Evolutionary conservation across 2,797 vertebrate genomes (phyloP).

Genomic region (Glossophaga mutica): DNA sequence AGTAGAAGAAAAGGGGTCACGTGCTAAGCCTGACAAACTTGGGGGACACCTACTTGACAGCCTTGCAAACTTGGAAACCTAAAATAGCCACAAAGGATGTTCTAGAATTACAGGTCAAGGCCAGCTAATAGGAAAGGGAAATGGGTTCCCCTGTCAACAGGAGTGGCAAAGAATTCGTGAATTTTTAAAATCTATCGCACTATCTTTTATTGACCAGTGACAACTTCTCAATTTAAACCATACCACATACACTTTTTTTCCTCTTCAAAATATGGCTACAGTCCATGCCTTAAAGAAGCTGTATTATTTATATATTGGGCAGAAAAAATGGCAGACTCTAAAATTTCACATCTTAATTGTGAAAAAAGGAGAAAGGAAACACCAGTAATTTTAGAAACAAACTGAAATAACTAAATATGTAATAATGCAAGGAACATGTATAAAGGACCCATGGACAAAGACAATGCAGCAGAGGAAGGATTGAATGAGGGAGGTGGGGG

Average conservation of each 20-base stretch:
- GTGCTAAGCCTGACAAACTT: no score
- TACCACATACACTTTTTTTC: neutral
- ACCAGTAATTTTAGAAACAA: neutral
- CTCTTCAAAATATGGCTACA: neutral
- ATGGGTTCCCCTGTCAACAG: neutral
- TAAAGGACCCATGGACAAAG: no score
- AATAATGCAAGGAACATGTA: no score
- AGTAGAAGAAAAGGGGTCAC: neutral
- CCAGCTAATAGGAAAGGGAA: neutral
- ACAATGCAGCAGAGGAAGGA: no score
- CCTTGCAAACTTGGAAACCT: neutral
- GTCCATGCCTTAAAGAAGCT: neutral
- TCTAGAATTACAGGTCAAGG: neutral
- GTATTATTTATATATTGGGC: neutral
- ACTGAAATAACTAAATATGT: neutral
- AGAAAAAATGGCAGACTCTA: neutral
- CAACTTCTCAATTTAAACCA: neutral
- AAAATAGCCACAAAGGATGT: neutral
- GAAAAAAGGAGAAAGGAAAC: neutral
- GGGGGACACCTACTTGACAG: neutral
- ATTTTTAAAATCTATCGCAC: neutral
- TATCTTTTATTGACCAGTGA: neutral
- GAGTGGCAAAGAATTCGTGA: neutral
- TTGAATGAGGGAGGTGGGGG: no score
- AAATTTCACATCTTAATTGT: neutral